Conservation (phyloP, 1,140 invertebrate genomes). For the Harlomillsia oculata region DNA sequence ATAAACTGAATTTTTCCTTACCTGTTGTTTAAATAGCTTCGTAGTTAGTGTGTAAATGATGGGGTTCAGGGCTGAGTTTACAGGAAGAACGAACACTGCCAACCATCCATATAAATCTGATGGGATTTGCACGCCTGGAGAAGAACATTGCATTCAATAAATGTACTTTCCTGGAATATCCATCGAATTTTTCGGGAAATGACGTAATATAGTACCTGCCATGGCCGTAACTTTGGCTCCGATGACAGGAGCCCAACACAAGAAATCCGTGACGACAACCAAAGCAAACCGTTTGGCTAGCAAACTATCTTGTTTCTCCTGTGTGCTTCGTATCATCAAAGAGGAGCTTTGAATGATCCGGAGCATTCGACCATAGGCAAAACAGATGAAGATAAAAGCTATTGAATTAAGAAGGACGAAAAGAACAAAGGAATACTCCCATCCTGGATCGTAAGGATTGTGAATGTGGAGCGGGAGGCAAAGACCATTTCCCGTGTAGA, state of each 20-base stretch:
- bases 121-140: slow-evolving; percentile 42
- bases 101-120: slow-evolving; percentile 54
- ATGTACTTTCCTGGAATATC: neutral
- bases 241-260: slow-evolving; percentile 57
- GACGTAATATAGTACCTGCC: slow-evolving; percentile 41
- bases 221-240: slow-evolving; percentile 50
- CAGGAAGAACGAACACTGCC: slow-evolving; percentile 58
- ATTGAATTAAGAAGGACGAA: slow-evolving; percentile 50
- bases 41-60: slow-evolving; percentile 60
- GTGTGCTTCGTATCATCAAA: slow-evolving; percentile 47
- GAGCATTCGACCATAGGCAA: slow-evolving; percentile 49
- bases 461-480: slow-evolving; percentile 56
- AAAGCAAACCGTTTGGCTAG: slow-evolving; percentile 48
- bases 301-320: slow-evolving; percentile 45
- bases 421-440: slow-evolving; percentile 52
- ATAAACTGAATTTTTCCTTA: too few species aligned
- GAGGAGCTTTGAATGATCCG: slow-evolving; percentile 48
- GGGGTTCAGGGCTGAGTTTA: slow-evolving; percentile 61
- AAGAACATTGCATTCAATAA: too few species aligned
- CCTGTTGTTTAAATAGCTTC: slow-evolving; percentile 47
- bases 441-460: slow-evolving; percentile 51
- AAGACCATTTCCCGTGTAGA: slow-evolving; percentile 53
- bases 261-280: slow-evolving; percentile 51
- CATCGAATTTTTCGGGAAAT: too few species aligned
- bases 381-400: slow-evolving; percentile 52